phyloP scores from a whole-genome alignment of 2,888 invertebrate species.

The Phortica okadai region DNA sequence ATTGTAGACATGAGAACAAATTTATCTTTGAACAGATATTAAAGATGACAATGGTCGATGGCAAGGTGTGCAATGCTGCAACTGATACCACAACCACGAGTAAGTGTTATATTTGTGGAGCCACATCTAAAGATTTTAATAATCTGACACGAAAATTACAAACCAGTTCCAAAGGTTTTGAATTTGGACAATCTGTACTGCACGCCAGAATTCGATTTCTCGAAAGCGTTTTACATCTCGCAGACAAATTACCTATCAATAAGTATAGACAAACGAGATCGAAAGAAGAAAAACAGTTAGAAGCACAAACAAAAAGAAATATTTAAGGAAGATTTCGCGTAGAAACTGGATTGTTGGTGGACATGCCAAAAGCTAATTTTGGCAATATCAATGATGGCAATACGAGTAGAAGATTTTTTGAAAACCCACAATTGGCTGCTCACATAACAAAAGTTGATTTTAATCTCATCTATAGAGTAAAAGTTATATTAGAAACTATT shows the following conservation, averaged over 20 bases:
- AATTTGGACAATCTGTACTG: background rate
- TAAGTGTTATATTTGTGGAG: too few species aligned
- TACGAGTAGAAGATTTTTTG: slow-evolving; percentile 32
- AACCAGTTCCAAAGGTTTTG: background rate
- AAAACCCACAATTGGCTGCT: slow-evolving; percentile 29
- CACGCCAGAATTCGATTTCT: background rate
- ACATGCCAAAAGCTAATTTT: background rate
- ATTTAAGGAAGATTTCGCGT: background rate
- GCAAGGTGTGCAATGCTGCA: background rate
- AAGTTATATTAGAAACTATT: slow-evolving; percentile 37
- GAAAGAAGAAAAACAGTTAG: background rate
- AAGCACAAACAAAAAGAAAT: background rate
- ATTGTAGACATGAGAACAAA: background rate
- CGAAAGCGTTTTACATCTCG: background rate
- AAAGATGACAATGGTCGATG: background rate
- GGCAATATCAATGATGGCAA: background rate
- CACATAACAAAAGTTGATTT: slow-evolving; percentile 34
- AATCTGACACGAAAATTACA: background rate
- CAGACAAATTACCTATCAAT: background rate
- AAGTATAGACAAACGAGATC: background rate
- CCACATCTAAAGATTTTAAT: background rate
- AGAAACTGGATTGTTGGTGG: background rate
- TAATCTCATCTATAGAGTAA: slow-evolving; percentile 25
- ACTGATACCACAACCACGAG: too few species aligned
- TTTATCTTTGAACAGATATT: background rate